phyloP scores from a whole-genome alignment of 2,888 invertebrate genomes.

The Urechis unicinctus region DNA sequence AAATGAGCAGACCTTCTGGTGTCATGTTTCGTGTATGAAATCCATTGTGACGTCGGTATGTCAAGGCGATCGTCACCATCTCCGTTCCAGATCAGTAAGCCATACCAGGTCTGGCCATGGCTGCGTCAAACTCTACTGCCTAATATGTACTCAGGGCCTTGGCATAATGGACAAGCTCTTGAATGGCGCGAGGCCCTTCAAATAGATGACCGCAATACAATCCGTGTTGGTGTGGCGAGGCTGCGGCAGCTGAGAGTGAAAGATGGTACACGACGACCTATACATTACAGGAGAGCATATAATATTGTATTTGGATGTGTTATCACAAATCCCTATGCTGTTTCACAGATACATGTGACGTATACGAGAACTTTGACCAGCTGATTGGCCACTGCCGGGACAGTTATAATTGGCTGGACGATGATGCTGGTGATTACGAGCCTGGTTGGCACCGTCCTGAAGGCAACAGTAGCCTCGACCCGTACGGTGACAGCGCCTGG shows the following conservation, averaged over 20 bases:
- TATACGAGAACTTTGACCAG: constrained; percentile 26
- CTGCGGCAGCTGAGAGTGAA: constrained; percentile 44
- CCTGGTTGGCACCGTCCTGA: constrained; percentile 32
- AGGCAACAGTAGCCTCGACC: constrained; percentile 19
- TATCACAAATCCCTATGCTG: not conserved
- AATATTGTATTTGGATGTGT: not conserved
- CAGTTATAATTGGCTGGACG: constrained; percentile 46
- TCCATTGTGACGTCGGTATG: too few species aligned
- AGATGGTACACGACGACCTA: constrained; percentile 26
- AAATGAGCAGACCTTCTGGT: not conserved
- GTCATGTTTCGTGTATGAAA: not conserved
- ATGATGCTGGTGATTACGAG: constrained; percentile 43
- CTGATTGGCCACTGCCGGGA: constrained; percentile 42
- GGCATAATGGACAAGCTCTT: constrained; percentile 40
- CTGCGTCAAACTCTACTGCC: constrained; percentile 38
- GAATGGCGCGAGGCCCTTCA: constrained; percentile 46
- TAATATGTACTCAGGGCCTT: constrained; percentile 37
- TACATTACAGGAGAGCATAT: not conserved
- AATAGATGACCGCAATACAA: constrained; percentile 35
- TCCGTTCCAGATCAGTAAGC: constrained; percentile 7
- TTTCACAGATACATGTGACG: constrained; percentile 38
- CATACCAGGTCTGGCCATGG: constrained; percentile 24
- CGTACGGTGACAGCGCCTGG: constrained; percentile 24
- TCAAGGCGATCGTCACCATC: too few species aligned
- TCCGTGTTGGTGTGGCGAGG: constrained; percentile 45